Evolutionary conservation across 1,140 invertebrate genomes (phyloP), one percentile per base, ranked within the genome.

Genomic region (Saccostrea echinata): DNA sequence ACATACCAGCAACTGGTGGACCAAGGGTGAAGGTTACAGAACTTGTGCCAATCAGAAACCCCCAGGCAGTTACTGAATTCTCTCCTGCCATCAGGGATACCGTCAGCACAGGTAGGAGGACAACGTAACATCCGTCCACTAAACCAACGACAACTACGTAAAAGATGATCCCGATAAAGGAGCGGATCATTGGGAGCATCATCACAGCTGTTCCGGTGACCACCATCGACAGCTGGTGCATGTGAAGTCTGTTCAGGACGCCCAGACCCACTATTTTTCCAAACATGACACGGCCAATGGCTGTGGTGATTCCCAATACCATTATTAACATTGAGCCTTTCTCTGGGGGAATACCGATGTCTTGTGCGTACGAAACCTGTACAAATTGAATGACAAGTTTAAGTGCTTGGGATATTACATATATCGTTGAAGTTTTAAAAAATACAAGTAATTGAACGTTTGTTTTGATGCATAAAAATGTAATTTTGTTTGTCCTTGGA

Each of bases 11-110:
- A 3, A 91, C 57, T 21, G 92, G 92, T 21, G 93, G 93, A 51
- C 93, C 93, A 0, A 92, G 71, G 9, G 92, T 93, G 76, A 93
- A 93, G 0, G 93, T 93, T 3, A 94, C 51, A 6, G 93, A 94
- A 18, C 88, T 90, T 4, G 90, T 88, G 9, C 92, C 90, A 24
- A 90, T 89, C 55, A 94, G 81, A 53, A 93, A 92, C 24, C 93
- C 92, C 93, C 93, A 94, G 3, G 92, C 93, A 12, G 92, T 51
- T 1, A 92, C 89, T 3, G 89, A 89, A 16, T 93, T 92, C 27
- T 94, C 91, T 52, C 84, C 64, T 18, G 91, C 92, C 27, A 93
- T 87, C 51, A 93, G 81, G 0, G 90, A 86, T 9, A 89, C 52
- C n/a, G 93, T 94, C 68, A 93, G 61, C 0, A 92, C 89, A 1